phyloP scores from a whole-genome alignment of 2,888 invertebrate genomes.

The Leptopilina drosophilae region DNA sequence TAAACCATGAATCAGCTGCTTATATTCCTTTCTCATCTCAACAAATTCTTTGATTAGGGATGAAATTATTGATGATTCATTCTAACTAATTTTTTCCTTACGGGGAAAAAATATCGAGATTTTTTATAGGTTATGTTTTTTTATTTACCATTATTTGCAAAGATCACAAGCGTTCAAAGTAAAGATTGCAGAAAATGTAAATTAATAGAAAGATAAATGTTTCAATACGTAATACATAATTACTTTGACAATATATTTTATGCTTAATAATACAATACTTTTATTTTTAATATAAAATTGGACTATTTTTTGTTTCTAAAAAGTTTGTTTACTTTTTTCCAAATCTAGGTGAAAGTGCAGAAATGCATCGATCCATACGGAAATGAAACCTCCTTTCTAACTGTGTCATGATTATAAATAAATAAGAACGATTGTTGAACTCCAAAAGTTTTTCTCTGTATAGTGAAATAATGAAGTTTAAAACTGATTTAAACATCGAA shows the following conservation, averaged over 20 bases:
- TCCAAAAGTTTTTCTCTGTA: slow-evolving; percentile 5
- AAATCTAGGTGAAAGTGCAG: slow-evolving; percentile 41
- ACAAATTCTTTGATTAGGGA: not conserved
- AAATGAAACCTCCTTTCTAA: slow-evolving; percentile 25
- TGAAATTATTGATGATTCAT: not conserved
- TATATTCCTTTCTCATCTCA: not conserved
- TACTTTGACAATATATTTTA: too few relatives aligned
- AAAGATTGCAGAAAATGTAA: too few relatives aligned
- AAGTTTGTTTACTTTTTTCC: slow-evolving; percentile 25
- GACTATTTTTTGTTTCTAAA: not conserved
- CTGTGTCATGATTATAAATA: slow-evolving; percentile 22
- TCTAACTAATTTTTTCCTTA: too few relatives aligned
- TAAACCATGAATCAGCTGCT: slow-evolving; percentile 13
- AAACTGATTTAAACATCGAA: not conserved
- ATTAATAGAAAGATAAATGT: too few relatives aligned
- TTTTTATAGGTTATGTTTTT: too few relatives aligned
- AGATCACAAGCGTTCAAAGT: too few relatives aligned
- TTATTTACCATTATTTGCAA: too few relatives aligned
- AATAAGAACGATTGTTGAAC: slow-evolving; percentile 15
- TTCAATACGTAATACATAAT: too few relatives aligned
- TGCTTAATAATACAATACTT: too few relatives aligned
- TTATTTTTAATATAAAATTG: too few relatives aligned
- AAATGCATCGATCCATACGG: slow-evolving; percentile 28
- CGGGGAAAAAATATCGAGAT: too few relatives aligned
- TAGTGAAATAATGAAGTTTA: not conserved